phyloP scores from a whole-genome alignment of 2,113 vertebrate genomes.

The Chrysochloris asiatica region DNA sequence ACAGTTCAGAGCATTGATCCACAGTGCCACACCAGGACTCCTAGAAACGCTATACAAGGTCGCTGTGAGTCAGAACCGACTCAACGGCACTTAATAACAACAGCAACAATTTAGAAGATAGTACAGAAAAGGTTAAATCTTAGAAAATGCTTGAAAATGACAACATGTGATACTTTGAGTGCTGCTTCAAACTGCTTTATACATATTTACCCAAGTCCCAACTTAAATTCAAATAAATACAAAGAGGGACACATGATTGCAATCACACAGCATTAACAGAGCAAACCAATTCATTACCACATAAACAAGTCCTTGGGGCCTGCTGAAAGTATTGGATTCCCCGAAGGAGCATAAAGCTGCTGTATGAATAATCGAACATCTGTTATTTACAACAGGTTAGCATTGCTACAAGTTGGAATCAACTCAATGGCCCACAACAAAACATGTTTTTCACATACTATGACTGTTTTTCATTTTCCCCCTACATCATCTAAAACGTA shows the following conservation, averaged over 20 bases:
- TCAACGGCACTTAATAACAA: too few relatives aligned
- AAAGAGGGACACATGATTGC: not conserved
- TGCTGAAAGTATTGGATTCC: not conserved
- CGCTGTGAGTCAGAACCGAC: too few relatives aligned
- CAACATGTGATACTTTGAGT: not conserved
- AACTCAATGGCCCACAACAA: not conserved
- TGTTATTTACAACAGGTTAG: conserved; percentile 47
- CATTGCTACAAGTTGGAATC: not conserved
- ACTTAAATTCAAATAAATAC: not conserved
- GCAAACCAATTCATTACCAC: not conserved
- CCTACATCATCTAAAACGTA: not conserved
- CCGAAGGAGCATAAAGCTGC: not conserved
- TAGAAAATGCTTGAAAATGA: not conserved
- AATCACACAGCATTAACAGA: not conserved
- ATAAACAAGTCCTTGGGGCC: not conserved
- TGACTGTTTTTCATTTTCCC: not conserved
- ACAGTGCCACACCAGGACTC: too few relatives aligned
- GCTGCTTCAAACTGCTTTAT: not conserved
- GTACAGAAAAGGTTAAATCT: not conserved
- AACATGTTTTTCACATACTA: not conserved
- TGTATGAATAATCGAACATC: not conserved
- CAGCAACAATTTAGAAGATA: not conserved
- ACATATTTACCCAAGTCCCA: not conserved
- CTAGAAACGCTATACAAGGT: too few relatives aligned
- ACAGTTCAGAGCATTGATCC: too few relatives aligned